Evolutionary conservation across 2,113 vertebrate species (phyloP), one percentile per base, ranked within the genome.

Genomic region (Colossoma macropomum): DNA sequence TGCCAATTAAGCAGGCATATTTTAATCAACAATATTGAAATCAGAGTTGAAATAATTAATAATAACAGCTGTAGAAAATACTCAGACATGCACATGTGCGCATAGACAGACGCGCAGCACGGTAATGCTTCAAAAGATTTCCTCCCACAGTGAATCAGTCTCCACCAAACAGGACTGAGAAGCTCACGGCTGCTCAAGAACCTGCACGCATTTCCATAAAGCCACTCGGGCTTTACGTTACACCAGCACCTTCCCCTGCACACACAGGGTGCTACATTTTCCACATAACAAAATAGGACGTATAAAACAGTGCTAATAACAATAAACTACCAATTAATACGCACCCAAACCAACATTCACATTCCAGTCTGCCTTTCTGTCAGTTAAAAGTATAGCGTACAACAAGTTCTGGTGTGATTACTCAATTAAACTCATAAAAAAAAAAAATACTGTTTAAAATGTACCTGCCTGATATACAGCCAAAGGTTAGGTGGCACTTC

Each of bases 1-100:
- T 45, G 41, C 41, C 4, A 45, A 45, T 9, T 9, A 45, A 45
- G 41, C 1, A 5, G 10, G 41, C 41, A 45, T 9, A 45, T 45
- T 38, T 7, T 38, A 38, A 38, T 3, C 34, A 38, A 38, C 3
- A 7, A 38, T 38, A 4, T 7, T 38, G 34, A 38, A 38, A 38
- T 38, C 34, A 7, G 2, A 3, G 52, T 4, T 54, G 17, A 21
- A 17, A 3, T 19, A 11, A 4, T 54, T 54, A 1, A 54, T 54
- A 2, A 6, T 4, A 3, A 19, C 70, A 41, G 52, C 48, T 79
- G 72, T 80, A 76, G 21, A 62, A 23, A 38, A 63, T 69, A 13
- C 81, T 83, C 86, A 87, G 82, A 86, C 85, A 87, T 25, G 83
- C 80, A 77, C 48, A 81, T 86, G 79, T 74, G 84, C 60, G 78